Evolutionary conservation across 2,888 invertebrate genomes (phyloP).

Genomic region (Diadegma fenestrale): DNA sequence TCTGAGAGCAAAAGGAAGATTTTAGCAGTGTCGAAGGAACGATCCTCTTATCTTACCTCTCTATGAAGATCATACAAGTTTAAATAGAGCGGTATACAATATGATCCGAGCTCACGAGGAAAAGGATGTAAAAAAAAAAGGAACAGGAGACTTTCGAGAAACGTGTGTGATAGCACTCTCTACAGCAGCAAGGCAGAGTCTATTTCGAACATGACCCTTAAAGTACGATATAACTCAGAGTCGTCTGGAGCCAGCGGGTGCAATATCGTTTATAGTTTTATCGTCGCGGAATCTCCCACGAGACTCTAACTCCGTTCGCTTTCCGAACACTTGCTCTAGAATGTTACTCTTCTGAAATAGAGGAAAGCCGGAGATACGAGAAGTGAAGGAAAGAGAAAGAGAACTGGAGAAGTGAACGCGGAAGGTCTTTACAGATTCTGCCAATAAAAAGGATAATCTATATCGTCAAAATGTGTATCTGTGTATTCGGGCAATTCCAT

Average conservation of each 20-base stretch:
- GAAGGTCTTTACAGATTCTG: conserved; percentile 13
- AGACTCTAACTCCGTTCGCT: conserved; percentile 9
- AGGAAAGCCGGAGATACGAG: neutral
- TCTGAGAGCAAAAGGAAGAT: neutral
- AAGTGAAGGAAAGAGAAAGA: neutral
- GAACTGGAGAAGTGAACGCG: neutral
- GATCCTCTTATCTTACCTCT: conserved; percentile 20
- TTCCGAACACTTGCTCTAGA: conserved; percentile 28
- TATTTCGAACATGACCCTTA: conserved; percentile 49
- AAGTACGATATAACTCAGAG: conserved; percentile 47
- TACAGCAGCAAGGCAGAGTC: neutral
- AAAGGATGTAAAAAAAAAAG: conserved; percentile 13
- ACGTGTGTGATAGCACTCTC: neutral
- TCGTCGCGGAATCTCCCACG: conserved; percentile 50
- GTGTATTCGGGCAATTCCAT: neutral
- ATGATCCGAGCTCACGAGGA: conserved; percentile 2
- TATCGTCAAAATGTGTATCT: neutral
- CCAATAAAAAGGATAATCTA: conserved; percentile 31
- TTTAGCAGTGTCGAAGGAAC: neutral
- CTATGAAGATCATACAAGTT: conserved; percentile 9
- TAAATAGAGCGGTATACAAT: conserved; percentile 11
- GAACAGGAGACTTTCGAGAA: conserved; percentile 17
- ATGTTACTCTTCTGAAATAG: conserved; percentile 36
- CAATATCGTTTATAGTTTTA: conserved; percentile 61
- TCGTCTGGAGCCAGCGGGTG: conserved; percentile 38